A percentile compares a stretch with the other conserved stretches of the same genome.
These are phyloP conservation scores for Chloropsis cyanopogon DNA, from an alignment of 2,113 vertebrate species.

Conservation along the genomic window DNA sequence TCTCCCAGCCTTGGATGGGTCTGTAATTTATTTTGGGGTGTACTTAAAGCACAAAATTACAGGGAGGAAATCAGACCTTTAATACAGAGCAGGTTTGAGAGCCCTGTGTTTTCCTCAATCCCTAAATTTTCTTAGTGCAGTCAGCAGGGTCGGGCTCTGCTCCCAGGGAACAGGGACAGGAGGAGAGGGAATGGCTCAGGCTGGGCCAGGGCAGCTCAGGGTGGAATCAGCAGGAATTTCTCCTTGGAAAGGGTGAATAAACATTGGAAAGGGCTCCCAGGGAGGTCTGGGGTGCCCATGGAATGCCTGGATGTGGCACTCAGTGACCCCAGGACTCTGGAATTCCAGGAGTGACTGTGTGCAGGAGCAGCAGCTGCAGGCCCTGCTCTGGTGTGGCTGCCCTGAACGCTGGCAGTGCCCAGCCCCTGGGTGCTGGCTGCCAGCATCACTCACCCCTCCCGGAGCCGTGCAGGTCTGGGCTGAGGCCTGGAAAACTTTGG, in stretches of 20 bases:
- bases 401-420: background rate
- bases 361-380: background rate
- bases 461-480: constrained; percentile 83
- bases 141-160: rapidly evolving
- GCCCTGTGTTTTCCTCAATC: background rate
- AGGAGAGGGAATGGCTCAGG: background rate
- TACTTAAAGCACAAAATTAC: background rate
- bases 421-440: background rate
- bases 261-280: background rate
- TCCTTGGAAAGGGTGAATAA: rapidly evolving
- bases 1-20: background rate
- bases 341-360: background rate
- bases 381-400: background rate
- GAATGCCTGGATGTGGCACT: background rate
- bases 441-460: constrained; percentile 84
- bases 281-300: background rate
- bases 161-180: background rate
- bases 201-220: background rate
- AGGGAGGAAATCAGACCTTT: background rate
- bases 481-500: constrained; percentile 90
- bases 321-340: background rate
- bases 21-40: background rate
- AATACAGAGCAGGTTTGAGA: background rate
- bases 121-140: background rate
- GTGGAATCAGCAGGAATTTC: background rate